phyloP scores from a whole-genome alignment of 1,140 invertebrate species.

The Caenorhabditis latens region DNA sequence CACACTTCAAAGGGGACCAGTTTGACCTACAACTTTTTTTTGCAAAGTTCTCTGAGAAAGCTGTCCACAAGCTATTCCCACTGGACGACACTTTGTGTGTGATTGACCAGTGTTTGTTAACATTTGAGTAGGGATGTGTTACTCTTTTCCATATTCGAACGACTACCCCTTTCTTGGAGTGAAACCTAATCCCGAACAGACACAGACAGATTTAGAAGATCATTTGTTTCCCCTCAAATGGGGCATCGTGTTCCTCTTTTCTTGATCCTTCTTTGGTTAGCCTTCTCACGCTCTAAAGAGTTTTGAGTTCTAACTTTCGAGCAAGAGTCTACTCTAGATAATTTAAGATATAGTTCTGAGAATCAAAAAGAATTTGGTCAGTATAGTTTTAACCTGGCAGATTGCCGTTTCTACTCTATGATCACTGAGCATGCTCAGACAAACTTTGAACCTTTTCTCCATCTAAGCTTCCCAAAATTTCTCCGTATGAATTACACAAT shows the following conservation, averaged over 20 bases:
- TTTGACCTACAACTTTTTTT: too few relatives aligned
- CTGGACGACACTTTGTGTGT: not conserved
- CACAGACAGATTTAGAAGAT: constrained; percentile 34
- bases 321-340: too few relatives aligned
- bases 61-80: constrained; percentile 20
- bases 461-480: not conserved
- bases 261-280: not conserved
- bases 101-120: constrained; percentile 46
- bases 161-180: not conserved
- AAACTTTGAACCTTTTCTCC: not conserved
- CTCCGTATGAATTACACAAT: not conserved
- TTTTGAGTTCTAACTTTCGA: too few relatives aligned
- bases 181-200: constrained; percentile 43
- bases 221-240: constrained; percentile 16
- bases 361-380: too few relatives aligned
- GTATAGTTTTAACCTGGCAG: too few relatives aligned
- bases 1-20: not conserved
- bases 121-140: constrained; percentile 1
- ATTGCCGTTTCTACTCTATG: not conserved
- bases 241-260: not conserved
- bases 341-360: too few relatives aligned
- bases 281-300: too few relatives aligned
- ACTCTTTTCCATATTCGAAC: constrained; percentile 41
- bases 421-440: not conserved
- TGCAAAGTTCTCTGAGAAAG: too few relatives aligned